Evolutionary conservation across 2,113 vertebrate genomes (phyloP).

Genomic region (Myocastor coypus): DNA sequence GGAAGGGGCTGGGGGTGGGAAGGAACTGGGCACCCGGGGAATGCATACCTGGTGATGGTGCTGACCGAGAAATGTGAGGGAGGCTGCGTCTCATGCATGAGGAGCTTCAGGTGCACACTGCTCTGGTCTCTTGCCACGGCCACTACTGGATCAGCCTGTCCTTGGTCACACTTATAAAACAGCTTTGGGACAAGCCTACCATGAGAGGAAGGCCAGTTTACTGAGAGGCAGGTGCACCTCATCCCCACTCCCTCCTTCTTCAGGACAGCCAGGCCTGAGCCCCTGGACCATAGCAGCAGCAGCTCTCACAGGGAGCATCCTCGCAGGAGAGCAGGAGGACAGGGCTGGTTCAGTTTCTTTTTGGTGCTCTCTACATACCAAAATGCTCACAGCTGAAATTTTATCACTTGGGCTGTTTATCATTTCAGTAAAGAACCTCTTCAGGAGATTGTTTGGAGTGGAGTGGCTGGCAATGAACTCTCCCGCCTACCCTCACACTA

Average conservation of each 20-base stretch:
- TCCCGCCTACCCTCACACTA: no score
- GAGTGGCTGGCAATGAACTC: not conserved
- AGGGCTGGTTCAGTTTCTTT: fast-evolving
- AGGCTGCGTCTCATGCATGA: constrained; percentile 97
- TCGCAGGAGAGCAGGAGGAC: fast-evolving
- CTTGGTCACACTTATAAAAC: constrained; percentile 96
- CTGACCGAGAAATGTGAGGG: constrained; percentile 96
- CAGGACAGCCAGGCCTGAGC: not conserved
- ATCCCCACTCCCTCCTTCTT: not conserved
- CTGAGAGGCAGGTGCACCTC: not conserved
- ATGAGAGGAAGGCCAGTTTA: not conserved
- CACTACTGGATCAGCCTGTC: constrained; percentile 96
- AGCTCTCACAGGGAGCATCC: not conserved
- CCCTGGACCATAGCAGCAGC: fast-evolving
- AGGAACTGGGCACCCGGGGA: not conserved
- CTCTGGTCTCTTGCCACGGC: constrained; percentile 97
- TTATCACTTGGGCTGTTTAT: not conserved
- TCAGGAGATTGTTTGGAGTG: not conserved
- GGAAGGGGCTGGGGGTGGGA: not conserved
- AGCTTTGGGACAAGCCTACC: constrained; percentile 94
- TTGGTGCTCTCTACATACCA: not conserved
- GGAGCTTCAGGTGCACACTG: constrained; percentile 94
- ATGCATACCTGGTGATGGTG: constrained; percentile 94
- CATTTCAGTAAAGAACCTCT: not conserved
- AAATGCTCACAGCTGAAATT: not conserved